phyloP scores from a whole-genome alignment of 1,140 invertebrate species.

The Ditylenchus dipsaci region DNA sequence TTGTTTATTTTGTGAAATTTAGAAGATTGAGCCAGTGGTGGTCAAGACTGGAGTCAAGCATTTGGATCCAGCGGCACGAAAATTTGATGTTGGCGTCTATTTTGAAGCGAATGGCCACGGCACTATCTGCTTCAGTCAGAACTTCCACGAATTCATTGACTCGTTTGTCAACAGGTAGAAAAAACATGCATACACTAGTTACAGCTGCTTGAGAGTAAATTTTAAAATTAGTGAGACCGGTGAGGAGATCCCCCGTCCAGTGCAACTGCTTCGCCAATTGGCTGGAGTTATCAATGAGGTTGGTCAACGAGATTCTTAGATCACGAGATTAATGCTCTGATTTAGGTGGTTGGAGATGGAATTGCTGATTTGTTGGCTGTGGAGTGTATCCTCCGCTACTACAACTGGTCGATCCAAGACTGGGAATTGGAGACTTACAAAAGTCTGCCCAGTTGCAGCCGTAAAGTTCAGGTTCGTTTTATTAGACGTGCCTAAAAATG shows the following conservation, averaged over 20 bases:
- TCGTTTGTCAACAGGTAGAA: background rate
- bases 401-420: conserved; percentile 71
- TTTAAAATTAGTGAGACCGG: background rate
- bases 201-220: background rate
- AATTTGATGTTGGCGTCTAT: conserved; percentile 92
- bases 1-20: background rate
- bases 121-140: conserved; percentile 66
- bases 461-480: conserved; percentile 75
- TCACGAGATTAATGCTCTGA: background rate
- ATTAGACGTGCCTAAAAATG: background rate
- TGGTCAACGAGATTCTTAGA: background rate
- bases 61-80: conserved; percentile 81
- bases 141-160: conserved; percentile 37
- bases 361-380: conserved; percentile 89
- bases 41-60: conserved; percentile 95
- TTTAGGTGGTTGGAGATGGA: conserved; percentile 78
- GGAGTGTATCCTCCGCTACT: conserved; percentile 78
- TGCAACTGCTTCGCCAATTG: conserved; percentile 40
- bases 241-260: background rate
- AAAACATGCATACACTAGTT: background rate
- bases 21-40: conserved; percentile 63
- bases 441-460: conserved; percentile 79
- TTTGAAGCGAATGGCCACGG: conserved; percentile 99
- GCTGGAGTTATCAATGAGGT: conserved; percentile 50
- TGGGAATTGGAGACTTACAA: conserved; percentile 74